Conservation (phyloP, 1,140 invertebrate species). For the Mesaphorura yosii region DNA sequence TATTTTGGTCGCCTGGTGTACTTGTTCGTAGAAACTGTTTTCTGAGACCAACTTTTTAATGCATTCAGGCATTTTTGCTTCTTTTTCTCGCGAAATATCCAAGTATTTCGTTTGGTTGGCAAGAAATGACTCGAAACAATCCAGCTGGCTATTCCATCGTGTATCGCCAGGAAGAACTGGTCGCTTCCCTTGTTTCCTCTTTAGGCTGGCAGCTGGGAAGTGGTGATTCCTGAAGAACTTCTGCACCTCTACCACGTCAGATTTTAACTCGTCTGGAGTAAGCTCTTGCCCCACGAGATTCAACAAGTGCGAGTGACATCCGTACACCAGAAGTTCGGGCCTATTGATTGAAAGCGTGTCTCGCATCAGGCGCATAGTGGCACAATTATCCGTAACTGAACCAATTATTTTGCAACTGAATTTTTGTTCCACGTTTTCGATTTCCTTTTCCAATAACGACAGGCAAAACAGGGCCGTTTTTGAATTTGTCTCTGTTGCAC, state of each 20-base stretch:
- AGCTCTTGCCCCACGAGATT: constrained; percentile 10
- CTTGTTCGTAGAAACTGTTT: background rate
- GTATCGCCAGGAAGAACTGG: constrained; percentile 5
- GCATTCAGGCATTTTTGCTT: background rate
- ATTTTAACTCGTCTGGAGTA: background rate
- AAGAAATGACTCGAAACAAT: constrained; percentile 1
- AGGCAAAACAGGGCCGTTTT: background rate
- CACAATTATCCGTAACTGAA: background rate
- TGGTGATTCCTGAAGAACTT: constrained; percentile 16
- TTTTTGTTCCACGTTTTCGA: background rate
- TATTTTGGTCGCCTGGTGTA: background rate
- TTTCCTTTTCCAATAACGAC: background rate
- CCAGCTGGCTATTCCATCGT: constrained; percentile 15
- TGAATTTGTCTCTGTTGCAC: background rate
- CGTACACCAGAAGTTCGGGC: background rate
- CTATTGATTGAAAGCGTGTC: background rate
- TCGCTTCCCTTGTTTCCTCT: background rate
- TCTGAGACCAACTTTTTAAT: background rate
- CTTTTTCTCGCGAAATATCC: constrained; percentile 7
- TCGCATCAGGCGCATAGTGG: background rate
- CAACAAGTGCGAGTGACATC: constrained; percentile 12
- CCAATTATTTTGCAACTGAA: background rate
- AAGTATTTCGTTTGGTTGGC: constrained; percentile 16
- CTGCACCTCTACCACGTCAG: constrained; percentile 1
- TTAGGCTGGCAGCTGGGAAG: background rate